Conservation (phyloP, 2,888 invertebrate genomes). For the Eristalis tenax region DNA sequence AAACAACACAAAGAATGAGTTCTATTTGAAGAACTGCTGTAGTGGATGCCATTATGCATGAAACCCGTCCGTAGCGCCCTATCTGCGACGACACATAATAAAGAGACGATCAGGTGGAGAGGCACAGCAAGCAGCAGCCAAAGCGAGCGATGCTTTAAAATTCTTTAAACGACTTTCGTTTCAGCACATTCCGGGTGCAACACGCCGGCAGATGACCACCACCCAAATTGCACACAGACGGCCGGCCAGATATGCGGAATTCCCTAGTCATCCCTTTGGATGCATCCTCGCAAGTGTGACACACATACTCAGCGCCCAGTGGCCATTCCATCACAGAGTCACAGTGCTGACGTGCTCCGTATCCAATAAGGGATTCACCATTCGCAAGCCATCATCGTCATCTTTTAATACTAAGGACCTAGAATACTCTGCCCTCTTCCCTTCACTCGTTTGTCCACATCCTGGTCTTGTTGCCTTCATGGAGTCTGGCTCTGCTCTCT, state of each 20-base stretch:
- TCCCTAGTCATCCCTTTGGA: slow-evolving; percentile 17
- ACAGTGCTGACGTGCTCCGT: slow-evolving; percentile 51
- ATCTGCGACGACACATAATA: slow-evolving; percentile 47
- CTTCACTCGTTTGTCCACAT: not conserved
- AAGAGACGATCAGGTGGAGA: slow-evolving; percentile 12
- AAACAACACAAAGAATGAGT: slow-evolving; percentile 44
- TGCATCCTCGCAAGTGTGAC: slow-evolving; percentile 59
- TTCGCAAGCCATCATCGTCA: slow-evolving; percentile 59
- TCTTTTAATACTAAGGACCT: slow-evolving; percentile 58
- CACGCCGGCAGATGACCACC: slow-evolving; percentile 25
- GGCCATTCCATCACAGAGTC: slow-evolving; percentile 48
- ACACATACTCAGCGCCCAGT: slow-evolving; percentile 45
- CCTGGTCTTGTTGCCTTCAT: slow-evolving; percentile 17
- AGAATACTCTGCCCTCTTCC: not conserved
- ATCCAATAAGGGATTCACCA: slow-evolving; percentile 65
- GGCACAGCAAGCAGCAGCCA: too few relatives aligned
- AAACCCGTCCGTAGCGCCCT: not conserved
- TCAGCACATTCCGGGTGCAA: not conserved
- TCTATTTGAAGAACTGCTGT: slow-evolving; percentile 43
- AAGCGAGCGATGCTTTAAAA: slow-evolving; percentile 51
- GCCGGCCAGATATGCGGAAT: slow-evolving; percentile 3
- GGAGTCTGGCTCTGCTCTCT: not conserved
- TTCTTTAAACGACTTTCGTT: slow-evolving; percentile 50
- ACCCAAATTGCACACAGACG: slow-evolving; percentile 45
- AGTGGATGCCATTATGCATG: slow-evolving; percentile 17